Evolutionary conservation across 2,888 invertebrate genomes (phyloP).

Genomic region (Coelinius sp.): DNA sequence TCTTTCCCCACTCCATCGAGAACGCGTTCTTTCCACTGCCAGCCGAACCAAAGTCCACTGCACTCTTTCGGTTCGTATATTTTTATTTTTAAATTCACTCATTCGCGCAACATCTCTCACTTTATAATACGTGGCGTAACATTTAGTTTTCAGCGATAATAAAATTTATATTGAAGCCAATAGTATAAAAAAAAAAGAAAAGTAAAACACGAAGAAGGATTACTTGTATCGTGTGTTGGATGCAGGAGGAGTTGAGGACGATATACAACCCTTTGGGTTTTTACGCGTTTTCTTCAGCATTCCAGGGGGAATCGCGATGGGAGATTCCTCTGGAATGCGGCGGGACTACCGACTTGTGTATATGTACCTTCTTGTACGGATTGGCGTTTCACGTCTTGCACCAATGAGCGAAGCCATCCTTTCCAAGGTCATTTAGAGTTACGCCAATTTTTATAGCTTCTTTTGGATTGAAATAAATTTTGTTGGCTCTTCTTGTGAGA

Average conservation of each 20-base stretch:
- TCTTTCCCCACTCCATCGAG: slow-evolving; percentile 16
- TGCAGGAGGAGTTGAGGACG: slow-evolving; percentile 1
- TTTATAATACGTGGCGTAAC: slow-evolving; percentile 23
- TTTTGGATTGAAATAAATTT: slow-evolving; percentile 8
- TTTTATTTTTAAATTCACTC: slow-evolving; percentile 27
- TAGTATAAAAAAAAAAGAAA: neutral
- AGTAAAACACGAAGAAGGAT: neutral
- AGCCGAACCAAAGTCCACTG: slow-evolving; percentile 26
- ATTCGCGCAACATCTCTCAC: slow-evolving; percentile 9
- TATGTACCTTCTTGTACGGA: neutral
- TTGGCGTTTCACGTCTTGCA: neutral
- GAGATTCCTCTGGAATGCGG: slow-evolving; percentile 35
- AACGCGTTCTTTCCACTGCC: slow-evolving; percentile 14
- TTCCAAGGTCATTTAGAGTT: slow-evolving; percentile 24
- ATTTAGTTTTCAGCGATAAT: slow-evolving; percentile 17
- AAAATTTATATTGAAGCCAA: slow-evolving; percentile 3
- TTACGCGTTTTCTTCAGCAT: slow-evolving; percentile 26
- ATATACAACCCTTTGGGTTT: slow-evolving; percentile 24
- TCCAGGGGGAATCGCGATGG: slow-evolving; percentile 27
- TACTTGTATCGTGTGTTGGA: neutral
- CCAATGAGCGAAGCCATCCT: neutral
- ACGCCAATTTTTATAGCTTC: slow-evolving; percentile 24
- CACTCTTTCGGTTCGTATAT: slow-evolving; percentile 19
- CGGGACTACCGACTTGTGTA: slow-evolving; percentile 13
- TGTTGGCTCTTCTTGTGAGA: neutral